Evolutionary conservation across 2,113 vertebrate genomes (phyloP).

Genomic region (Paramormyrops kingsleyae): DNA sequence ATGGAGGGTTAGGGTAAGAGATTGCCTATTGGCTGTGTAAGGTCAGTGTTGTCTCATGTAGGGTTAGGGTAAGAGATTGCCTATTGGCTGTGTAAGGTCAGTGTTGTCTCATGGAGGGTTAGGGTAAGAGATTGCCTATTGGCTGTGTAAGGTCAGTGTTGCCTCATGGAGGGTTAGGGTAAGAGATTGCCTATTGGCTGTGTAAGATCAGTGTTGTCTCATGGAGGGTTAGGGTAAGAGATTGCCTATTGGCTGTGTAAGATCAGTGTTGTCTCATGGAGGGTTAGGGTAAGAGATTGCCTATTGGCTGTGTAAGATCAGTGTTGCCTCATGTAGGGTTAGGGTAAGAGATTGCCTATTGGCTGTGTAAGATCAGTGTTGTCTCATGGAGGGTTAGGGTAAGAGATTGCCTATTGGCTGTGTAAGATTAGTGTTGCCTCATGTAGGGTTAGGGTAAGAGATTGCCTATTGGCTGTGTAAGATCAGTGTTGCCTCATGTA

Average conservation of each 20-base stretch:
- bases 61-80: background rate
- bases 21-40: background rate
- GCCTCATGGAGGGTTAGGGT: background rate
- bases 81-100: background rate
- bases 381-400: background rate
- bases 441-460: background rate
- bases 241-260: background rate
- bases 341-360: background rate
- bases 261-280: background rate
- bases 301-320: background rate
- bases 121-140: background rate
- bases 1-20: background rate
- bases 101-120: background rate
- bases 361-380: too few species aligned
- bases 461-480: background rate
- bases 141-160: too few species aligned
- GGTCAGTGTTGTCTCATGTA: background rate
- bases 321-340: too few species aligned
- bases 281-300: background rate
- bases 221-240: background rate
- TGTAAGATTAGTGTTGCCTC: background rate
- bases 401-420: background rate
- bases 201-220: background rate
- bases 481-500: background rate
- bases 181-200: background rate